These are phyloP conservation scores for Hecatera dysodea DNA, from an alignment of 2,888 invertebrate genomes.

Conservation along the genomic window DNA sequence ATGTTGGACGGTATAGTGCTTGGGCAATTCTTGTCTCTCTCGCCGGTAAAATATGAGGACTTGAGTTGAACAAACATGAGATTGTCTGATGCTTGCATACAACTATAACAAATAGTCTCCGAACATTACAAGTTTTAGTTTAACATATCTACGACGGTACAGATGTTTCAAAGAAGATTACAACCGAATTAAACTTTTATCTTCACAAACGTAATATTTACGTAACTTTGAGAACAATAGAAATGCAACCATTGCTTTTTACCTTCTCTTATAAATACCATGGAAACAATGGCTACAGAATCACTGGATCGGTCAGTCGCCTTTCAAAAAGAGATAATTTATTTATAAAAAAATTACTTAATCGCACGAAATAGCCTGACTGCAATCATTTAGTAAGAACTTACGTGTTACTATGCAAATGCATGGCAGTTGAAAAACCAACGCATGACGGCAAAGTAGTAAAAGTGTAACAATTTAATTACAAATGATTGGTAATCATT, in stretches of 20 bases:
- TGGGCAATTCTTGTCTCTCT: conserved; percentile 46
- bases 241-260: conserved; percentile 43
- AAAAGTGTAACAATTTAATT: conserved; percentile 86
- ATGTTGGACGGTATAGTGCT: conserved; percentile 31
- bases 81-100: conserved; percentile 2
- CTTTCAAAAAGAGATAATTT: conserved; percentile 54
- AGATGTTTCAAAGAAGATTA: conserved; percentile 24
- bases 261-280: conserved; percentile 26
- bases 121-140: conserved; percentile 12
- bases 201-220: conserved; percentile 53
- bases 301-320: conserved; percentile 40
- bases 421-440: conserved; percentile 65
- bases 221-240: conserved; percentile 56
- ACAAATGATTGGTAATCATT: conserved; percentile 72
- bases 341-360: conserved; percentile 26
- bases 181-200: conserved; percentile 38
- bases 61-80: conserved; percentile 24
- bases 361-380: conserved; percentile 41
- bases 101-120: conserved; percentile 13
- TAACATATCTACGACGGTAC: conserved; percentile 2
- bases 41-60: conserved; percentile 39
- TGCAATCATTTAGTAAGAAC: conserved; percentile 54
- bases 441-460: conserved; percentile 73
- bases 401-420: conserved; percentile 82
- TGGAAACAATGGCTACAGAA: conserved; percentile 44